Conservation (phyloP, 2,888 invertebrate genomes). For the Vanessa cardui region DNA sequence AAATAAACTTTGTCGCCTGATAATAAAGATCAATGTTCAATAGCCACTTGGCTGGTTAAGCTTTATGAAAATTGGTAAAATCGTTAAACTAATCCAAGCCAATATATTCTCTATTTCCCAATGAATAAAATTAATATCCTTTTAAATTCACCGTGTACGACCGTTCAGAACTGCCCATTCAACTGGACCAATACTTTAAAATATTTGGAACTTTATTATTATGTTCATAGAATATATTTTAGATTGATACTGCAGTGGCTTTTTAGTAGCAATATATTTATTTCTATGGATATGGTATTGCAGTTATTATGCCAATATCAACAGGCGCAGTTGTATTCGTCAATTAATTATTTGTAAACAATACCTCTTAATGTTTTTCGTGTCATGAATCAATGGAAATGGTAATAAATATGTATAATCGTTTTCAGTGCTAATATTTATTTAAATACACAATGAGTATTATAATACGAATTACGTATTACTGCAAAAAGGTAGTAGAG, state of each 20-base stretch:
- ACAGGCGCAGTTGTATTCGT: conserved; percentile 75
- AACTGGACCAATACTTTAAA: neutral
- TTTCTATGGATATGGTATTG: conserved; percentile 64
- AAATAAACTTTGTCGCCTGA: conserved; percentile 34
- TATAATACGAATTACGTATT: neutral
- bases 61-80: conserved; percentile 45
- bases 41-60: conserved; percentile 35
- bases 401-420: conserved; percentile 16
- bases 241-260: conserved; percentile 26
- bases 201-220: conserved; percentile 21
- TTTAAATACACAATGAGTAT: neutral
- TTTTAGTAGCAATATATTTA: conserved; percentile 51
- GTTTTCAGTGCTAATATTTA: conserved; percentile 7
- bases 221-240: conserved; percentile 45
- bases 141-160: conserved; percentile 70
- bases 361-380: conserved; percentile 55
- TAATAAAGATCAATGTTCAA: conserved; percentile 37
- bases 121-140: conserved; percentile 77
- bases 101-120: conserved; percentile 78
- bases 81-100: conserved; percentile 77
- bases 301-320: conserved; percentile 77
- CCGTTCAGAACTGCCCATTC: conserved; percentile 54
- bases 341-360: conserved; percentile 82
- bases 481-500: too few species aligned
- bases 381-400: conserved; percentile 44